Percentiles rank a stretch among this genome's conserved stretches.
phyloP scores from a whole-genome alignment of 2,888 invertebrate species.

The Eudemis profundana region DNA sequence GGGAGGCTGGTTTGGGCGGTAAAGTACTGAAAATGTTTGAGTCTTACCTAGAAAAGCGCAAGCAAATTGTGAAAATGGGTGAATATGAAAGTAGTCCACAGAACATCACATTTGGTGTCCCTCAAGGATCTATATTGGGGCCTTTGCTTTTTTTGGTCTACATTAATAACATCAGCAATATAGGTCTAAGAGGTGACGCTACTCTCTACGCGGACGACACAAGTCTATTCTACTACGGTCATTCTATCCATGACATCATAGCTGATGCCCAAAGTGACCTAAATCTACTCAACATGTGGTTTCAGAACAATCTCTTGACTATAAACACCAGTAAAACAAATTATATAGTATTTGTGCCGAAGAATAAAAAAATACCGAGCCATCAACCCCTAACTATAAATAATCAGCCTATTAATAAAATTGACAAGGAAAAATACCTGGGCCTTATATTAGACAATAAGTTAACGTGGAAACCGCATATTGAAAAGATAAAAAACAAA shows the following conservation, averaged over 20 bases:
- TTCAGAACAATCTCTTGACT: neutral
- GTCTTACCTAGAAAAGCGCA: slow-evolving; percentile 19
- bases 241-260: no score
- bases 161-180: no score
- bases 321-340: neutral
- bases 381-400: neutral
- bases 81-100: slow-evolving; percentile 5
- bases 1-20: slow-evolving; percentile 1
- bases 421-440: neutral
- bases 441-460: neutral
- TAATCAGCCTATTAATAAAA: neutral
- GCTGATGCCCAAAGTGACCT: neutral
- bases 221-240: no score
- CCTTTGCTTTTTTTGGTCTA: no score
- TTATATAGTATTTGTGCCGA: neutral
- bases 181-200: no score
- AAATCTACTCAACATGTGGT: neutral
- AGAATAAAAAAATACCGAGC: neutral
- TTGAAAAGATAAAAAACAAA: neutral
- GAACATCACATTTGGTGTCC: slow-evolving; percentile 4
- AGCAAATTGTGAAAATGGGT: neutral
- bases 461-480: neutral
- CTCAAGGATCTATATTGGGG: slow-evolving; percentile 23
- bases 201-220: no score
- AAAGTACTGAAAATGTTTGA: slow-evolving; percentile 2